Evolutionary conservation across 2,888 invertebrate genomes (phyloP).

Genomic region (Nipponacmea schrenckii): DNA sequence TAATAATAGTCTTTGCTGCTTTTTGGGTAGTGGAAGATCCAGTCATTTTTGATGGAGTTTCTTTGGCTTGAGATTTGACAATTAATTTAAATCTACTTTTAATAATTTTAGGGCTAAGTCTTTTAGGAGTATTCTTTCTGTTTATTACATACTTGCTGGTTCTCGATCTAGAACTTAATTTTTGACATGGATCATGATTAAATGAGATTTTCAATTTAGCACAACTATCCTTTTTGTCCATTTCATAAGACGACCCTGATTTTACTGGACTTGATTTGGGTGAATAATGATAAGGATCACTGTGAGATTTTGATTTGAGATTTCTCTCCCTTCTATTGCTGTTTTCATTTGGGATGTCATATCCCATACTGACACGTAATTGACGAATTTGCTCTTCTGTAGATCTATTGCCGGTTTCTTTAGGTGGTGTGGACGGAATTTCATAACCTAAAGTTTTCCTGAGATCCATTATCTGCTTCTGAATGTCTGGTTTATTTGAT

Average conservation of each 20-base stretch:
- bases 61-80: background rate
- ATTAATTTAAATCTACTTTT: background rate
- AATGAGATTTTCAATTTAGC: no score
- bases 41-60: background rate
- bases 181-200: no score
- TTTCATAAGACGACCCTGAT: background rate
- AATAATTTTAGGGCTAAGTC: background rate
- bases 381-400: background rate
- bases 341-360: background rate
- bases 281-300: no score
- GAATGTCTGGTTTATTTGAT: background rate
- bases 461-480: background rate
- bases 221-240: background rate
- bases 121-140: background rate
- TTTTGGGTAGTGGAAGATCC: constrained; percentile 19
- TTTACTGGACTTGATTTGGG: no score
- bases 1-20: constrained; percentile 32
- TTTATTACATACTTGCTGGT: background rate
- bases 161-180: background rate
- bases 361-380: background rate
- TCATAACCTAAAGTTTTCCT: constrained; percentile 4
- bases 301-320: no score
- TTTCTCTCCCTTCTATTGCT: no score
- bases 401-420: no score
- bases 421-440: background rate